These are phyloP conservation scores for Odontomyia ornata DNA, from an alignment of 2,888 invertebrate species.

Conservation along the genomic window DNA sequence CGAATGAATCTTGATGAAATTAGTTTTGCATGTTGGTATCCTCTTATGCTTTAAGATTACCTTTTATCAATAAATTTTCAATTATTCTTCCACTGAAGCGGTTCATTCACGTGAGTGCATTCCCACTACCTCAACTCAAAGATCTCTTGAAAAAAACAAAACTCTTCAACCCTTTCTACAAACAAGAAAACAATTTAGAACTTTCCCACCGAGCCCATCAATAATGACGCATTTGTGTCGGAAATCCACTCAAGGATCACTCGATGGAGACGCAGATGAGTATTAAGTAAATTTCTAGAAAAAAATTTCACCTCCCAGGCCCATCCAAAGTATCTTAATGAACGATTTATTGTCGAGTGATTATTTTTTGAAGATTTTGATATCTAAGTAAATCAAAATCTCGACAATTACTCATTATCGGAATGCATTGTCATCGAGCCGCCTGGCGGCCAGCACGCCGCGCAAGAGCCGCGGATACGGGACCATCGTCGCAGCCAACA, in stretches of 20 bases:
- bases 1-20: no score
- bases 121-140: no score
- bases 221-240: neutral
- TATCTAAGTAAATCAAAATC: conserved; percentile 24
- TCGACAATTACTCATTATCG: conserved; percentile 26
- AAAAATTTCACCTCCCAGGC: neutral
- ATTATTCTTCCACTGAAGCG: no score
- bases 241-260: neutral
- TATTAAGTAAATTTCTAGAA: conserved; percentile 3
- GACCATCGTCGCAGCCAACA: neutral
- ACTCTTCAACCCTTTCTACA: no score
- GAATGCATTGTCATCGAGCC: conserved; percentile 19
- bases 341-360: conserved; percentile 27
- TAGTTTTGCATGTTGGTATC: no score
- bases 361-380: conserved; percentile 31
- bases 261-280: neutral
- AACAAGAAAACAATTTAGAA: neutral
- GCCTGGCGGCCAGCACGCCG: neutral
- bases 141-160: no score
- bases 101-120: no score
- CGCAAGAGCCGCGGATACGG: neutral
- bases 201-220: neutral
- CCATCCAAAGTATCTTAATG: conserved; percentile 20
- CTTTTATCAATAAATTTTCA: no score
- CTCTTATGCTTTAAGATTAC: no score